Base-by-base conservation (phyloP, 2,888 invertebrate species). In the Pterobdella sp. region DNA sequence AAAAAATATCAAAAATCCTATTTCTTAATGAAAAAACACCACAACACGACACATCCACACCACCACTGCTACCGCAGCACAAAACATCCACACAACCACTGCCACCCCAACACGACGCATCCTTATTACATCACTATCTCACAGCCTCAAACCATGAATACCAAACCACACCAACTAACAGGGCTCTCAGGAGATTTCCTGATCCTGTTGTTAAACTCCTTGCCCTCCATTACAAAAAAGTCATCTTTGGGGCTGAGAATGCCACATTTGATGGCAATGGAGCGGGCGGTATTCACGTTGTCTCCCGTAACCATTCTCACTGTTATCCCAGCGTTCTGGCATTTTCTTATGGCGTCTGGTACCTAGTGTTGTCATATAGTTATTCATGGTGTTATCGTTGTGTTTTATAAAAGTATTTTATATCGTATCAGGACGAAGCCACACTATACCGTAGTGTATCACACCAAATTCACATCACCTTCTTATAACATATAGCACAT, bases 271-370 rank as follows among this genome's bases (percentile, higher is more conserved):
- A 91, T 87, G 60, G 98, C 96, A 82, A 98, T 99, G 74, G 97
- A 96, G 74, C 95, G 89, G 60, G 97, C 97, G 63, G 98, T 99
- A 86, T 97, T 97, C 78, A 98, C 90, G 85, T 98, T 98, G 87
- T 98, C 97, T 68, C 97, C 98, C 10, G 98, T 98, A 73, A 98
- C 97, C 97, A 98, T 98, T 74, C 97, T 89, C 31, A 98, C 98
- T 14, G 94, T 94, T 81, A 99, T 98, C 78, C 98, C 98, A 66
- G 98, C 94, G 80, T 91, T 90, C 86, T 97, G 95, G 85, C 98
- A 98, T 84, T 90, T 92, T 76, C 88, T 88, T 80, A 99, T 98
- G 60, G 98, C 97, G 79, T 93, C 94, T 0, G 87, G 87, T 22
- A 91, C 95, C 88, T 96, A 73, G 4, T 4, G 60, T 26, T 56